Percentiles rank a stretch among this genome's conserved stretches.
These are phyloP conservation scores for Lepidochitona cinerea DNA, from an alignment of 2,888 invertebrate species.

Conservation along the genomic window DNA sequence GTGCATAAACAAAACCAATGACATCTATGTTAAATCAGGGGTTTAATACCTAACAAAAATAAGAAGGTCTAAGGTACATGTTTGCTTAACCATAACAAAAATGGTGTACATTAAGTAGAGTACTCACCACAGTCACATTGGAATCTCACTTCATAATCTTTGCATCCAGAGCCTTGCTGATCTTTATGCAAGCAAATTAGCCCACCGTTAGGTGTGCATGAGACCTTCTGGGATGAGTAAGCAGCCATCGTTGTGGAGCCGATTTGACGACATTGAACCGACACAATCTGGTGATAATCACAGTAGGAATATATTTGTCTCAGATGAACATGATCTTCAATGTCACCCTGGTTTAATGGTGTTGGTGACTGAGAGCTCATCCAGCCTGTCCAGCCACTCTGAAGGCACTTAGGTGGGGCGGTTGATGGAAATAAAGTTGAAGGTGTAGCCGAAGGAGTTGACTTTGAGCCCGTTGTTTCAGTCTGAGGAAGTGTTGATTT, in stretches of 20 bases:
- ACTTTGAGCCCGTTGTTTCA: too few species aligned
- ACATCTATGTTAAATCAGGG: too few species aligned
- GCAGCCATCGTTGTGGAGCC: slow-evolving; percentile 77
- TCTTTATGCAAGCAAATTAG: slow-evolving; percentile 47
- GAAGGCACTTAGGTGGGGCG: slow-evolving; percentile 72
- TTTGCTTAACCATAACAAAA: too few species aligned
- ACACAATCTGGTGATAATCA: slow-evolving; percentile 74
- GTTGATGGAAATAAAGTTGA: neutral
- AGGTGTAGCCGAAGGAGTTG: too few species aligned
- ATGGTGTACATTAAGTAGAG: too few species aligned
- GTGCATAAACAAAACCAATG: too few species aligned
- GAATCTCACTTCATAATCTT: slow-evolving; percentile 66
- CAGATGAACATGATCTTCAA: slow-evolving; percentile 51
- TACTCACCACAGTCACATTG: slow-evolving; percentile 73
- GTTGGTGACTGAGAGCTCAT: slow-evolving; percentile 74
- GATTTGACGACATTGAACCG: slow-evolving; percentile 84
- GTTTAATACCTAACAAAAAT: too few species aligned
- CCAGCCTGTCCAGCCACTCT: slow-evolving; percentile 86
- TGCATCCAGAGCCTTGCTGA: slow-evolving; percentile 44
- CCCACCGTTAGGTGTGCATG: slow-evolving; percentile 75
- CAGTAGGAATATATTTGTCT: slow-evolving; percentile 50
- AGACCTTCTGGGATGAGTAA: slow-evolving; percentile 81
- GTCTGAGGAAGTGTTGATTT: too few species aligned
- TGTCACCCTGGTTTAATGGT: slow-evolving; percentile 57
- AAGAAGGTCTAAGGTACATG: too few species aligned